phyloP scores from a whole-genome alignment of 2,113 vertebrate species.

The Halichoerus grypus region DNA sequence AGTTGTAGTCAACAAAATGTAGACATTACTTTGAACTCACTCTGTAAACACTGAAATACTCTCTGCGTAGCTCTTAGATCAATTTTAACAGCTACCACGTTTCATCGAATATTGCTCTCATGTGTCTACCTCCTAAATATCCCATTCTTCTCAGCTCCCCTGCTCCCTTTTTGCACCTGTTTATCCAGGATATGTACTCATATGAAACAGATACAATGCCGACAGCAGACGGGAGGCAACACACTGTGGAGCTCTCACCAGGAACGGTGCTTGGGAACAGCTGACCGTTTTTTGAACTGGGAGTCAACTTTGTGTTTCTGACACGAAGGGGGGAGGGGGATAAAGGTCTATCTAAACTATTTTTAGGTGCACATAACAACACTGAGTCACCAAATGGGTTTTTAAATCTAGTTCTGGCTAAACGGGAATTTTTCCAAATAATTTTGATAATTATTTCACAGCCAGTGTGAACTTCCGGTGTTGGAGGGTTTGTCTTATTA shows the following conservation, averaged over 20 bases:
- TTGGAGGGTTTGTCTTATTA: not conserved
- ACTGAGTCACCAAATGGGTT: not conserved
- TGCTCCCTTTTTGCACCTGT: not conserved
- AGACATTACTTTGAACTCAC: not conserved
- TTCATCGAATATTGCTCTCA: not conserved
- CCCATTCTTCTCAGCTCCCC: not conserved
- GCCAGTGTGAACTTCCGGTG: not conserved
- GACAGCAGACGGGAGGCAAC: not conserved
- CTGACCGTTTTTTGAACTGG: not conserved
- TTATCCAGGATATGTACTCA: not conserved
- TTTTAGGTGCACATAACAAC: not conserved
- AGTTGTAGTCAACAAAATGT: not conserved
- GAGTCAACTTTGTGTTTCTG: constrained; percentile 19
- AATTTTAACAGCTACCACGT: not conserved
- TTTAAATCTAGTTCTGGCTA: constrained; percentile 9
- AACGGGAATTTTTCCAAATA: constrained; percentile 18
- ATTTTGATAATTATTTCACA: constrained; percentile 31
- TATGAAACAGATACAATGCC: not conserved
- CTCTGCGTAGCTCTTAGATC: not conserved
- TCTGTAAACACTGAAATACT: not conserved
- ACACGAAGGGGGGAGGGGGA: not conserved
- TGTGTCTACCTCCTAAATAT: not conserved
- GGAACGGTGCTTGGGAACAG: not conserved
- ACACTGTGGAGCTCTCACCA: not conserved
- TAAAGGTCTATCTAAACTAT: not conserved